Evolutionary conservation across 2,113 vertebrate species (phyloP).

Genomic region (Pardalotus punctatus): DNA sequence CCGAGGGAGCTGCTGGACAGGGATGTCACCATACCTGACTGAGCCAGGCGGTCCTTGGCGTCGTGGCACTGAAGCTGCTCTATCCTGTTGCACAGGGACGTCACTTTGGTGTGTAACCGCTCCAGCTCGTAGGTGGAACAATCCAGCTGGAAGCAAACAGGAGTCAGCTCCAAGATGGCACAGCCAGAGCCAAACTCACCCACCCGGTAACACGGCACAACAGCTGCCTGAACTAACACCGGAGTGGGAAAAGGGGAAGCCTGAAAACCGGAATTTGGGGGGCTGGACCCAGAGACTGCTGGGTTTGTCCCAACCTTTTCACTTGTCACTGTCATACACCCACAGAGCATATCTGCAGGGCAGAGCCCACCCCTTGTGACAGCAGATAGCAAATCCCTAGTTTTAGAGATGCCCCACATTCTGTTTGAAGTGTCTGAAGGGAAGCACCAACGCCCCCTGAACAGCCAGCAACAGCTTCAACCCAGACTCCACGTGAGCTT

Average conservation of each 20-base stretch:
- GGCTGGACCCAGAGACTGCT: accelerated
- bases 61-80: constrained; percentile 85
- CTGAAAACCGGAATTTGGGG: background rate
- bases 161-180: background rate
- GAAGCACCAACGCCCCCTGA: accelerated
- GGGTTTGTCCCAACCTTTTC: accelerated
- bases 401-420: accelerated
- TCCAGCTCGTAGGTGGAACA: constrained; percentile 86
- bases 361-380: background rate
- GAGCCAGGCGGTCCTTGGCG: constrained; percentile 89
- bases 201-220: too few relatives aligned
- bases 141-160: constrained; percentile 74
- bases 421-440: background rate
- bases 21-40: constrained; percentile 80
- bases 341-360: accelerated
- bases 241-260: accelerated
- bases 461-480: accelerated
- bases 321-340: accelerated
- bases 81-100: constrained; percentile 87
- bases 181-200: background rate
- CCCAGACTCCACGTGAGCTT: accelerated
- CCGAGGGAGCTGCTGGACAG: background rate
- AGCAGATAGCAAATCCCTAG: accelerated
- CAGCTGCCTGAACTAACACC: too few relatives aligned
- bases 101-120: constrained; percentile 84